These are phyloP conservation scores for Gallinago paraguaiae DNA, from an alignment of 2,113 vertebrate genomes.

Conservation along the genomic window DNA sequence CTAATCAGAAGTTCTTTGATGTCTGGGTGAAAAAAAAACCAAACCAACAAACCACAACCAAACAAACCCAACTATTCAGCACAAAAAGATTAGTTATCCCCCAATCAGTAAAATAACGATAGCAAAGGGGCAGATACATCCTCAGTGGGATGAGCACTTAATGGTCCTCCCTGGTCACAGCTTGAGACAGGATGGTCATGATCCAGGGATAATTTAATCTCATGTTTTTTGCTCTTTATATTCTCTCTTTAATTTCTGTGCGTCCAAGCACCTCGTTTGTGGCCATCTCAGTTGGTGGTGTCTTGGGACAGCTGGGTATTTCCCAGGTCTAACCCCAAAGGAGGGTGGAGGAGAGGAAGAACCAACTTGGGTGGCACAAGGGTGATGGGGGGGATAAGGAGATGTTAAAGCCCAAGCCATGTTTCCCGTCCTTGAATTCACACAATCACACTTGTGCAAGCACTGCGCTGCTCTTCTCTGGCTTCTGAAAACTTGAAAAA, in stretches of 20 bases:
- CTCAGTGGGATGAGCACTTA: neutral
- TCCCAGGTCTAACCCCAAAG: neutral
- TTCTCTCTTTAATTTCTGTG: neutral
- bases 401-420: neutral
- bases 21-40: neutral
- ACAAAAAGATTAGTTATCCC: neutral
- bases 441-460: neutral
- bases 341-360: neutral
- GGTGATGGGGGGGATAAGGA: fast-evolving
- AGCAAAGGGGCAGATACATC: neutral
- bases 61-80: neutral
- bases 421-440: neutral
- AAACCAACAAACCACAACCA: too few species aligned
- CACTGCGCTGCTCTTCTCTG: neutral
- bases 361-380: neutral
- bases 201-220: neutral
- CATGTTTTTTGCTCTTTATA: neutral
- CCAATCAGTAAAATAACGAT: neutral
- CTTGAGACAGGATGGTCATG: neutral
- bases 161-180: neutral
- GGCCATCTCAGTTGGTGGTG: neutral
- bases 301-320: neutral
- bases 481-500: neutral
- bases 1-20: conserved; percentile 44
- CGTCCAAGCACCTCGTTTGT: neutral